Evolutionary conservation across 1,140 invertebrate species (phyloP).

Genomic region (Aphaenogaster floridana): DNA sequence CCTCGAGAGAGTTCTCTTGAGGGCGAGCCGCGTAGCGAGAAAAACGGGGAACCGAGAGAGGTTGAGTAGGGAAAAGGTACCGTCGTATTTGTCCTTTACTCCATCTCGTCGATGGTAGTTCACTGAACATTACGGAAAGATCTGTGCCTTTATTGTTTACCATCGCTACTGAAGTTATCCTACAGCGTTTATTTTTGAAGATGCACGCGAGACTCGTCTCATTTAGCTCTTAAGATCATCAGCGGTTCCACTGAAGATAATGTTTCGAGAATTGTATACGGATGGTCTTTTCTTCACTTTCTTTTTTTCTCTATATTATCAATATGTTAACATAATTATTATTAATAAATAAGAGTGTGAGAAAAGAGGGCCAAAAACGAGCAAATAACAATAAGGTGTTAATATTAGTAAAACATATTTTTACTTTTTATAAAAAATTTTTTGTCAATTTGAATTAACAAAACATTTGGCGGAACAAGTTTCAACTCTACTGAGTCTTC

Average conservation of each 20-base stretch:
- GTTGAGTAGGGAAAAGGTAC: not conserved
- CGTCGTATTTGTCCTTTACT: conserved; percentile 68
- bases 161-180: conserved; percentile 53
- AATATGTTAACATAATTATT: not conserved
- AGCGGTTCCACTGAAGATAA: not conserved
- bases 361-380: too few species aligned
- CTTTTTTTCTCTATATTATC: not conserved
- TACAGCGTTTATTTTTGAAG: not conserved
- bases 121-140: conserved; percentile 62
- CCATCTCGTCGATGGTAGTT: not conserved
- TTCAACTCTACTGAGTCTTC: too few species aligned
- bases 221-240: not conserved
- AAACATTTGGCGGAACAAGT: too few species aligned
- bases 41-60: conserved; percentile 34
- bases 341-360: not conserved
- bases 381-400: too few species aligned
- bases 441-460: too few species aligned
- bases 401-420: too few species aligned
- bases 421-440: too few species aligned
- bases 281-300: not conserved
- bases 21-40: conserved; percentile 8
- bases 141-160: conserved; percentile 63
- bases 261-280: not conserved
- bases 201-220: not conserved
- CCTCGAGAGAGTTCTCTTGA: conserved; percentile 1